phyloP scores from a whole-genome alignment of 2,113 vertebrate species.

The Lagopus muta region DNA sequence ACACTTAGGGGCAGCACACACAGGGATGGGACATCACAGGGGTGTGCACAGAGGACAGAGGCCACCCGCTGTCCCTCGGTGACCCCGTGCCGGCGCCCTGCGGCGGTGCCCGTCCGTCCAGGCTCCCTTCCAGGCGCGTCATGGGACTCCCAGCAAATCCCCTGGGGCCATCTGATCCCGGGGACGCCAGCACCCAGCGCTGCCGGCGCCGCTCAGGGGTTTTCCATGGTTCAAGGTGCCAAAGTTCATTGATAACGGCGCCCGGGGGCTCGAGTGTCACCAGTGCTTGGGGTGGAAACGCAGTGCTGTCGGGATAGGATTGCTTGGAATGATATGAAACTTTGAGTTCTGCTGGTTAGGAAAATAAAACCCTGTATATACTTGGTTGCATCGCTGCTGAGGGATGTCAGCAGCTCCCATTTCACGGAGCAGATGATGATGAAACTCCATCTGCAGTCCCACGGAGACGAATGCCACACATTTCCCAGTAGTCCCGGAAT shows the following conservation, averaged over 20 bases:
- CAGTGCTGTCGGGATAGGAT: not conserved
- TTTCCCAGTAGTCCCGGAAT: conserved; percentile 59
- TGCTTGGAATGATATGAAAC: not conserved
- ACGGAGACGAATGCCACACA: not conserved
- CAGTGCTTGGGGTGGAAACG: not conserved
- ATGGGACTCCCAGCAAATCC: conserved; percentile 68
- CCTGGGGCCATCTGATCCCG: conserved; percentile 42
- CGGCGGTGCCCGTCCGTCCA: conserved; percentile 22
- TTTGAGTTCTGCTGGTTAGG: not conserved
- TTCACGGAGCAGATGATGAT: conserved; percentile 18
- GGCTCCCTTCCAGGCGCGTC: conserved; percentile 53
- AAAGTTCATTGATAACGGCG: conserved; percentile 51
- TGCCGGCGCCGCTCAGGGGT: not conserved
- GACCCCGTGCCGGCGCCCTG: not conserved
- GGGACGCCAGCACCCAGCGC: conserved; percentile 8
- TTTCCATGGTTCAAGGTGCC: conserved; percentile 44
- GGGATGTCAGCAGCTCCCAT: not conserved
- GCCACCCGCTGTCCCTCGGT: conserved; percentile 16
- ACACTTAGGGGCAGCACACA: not conserved
- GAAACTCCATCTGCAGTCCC: conserved; percentile 57
- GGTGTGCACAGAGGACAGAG: not conserved
- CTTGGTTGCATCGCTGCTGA: not conserved
- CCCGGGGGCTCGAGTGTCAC: not conserved
- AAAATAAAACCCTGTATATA: not conserved
- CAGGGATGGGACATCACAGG: not conserved